Percentiles rank a stretch among this genome's conserved stretches.
Evolutionary conservation across 2,113 vertebrate genomes (phyloP).

Genomic region (Eira barbara): DNA sequence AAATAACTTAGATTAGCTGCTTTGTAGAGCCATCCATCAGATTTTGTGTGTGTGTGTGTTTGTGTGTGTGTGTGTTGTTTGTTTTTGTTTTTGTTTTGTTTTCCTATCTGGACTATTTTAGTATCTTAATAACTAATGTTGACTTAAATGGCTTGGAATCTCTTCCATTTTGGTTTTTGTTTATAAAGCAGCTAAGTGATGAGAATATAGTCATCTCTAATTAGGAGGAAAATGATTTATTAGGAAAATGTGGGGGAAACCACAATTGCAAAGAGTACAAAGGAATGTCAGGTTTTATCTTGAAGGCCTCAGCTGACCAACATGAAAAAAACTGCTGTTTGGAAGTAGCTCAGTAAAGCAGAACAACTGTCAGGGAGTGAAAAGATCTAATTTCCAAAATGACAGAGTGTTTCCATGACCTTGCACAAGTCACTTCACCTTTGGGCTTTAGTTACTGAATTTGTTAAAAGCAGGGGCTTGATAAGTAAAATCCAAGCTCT

Average conservation of each 20-base stretch:
- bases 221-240: neutral
- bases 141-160: neutral
- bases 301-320: neutral
- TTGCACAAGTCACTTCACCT: neutral
- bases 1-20: neutral
- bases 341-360: neutral
- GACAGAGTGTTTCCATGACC: neutral
- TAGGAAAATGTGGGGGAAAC: neutral
- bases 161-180: neutral
- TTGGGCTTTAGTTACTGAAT: neutral
- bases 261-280: neutral
- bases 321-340: neutral
- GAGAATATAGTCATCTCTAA: neutral
- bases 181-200: neutral
- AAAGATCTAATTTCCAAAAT: neutral
- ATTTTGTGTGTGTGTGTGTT: too few relatives aligned
- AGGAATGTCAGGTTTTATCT: neutral
- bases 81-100: neutral
- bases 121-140: neutral
- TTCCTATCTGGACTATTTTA: neutral
- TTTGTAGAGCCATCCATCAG: neutral
- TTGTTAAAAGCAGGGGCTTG: neutral
- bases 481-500: neutral
- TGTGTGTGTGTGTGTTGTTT: too few relatives aligned
- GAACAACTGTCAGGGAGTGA: neutral